Percentiles rank a stretch among this genome's conserved stretches.
Evolutionary conservation across 53 echinoderm and acorn worm species (phyloP).

Genomic region (Luidia sarsii): DNA sequence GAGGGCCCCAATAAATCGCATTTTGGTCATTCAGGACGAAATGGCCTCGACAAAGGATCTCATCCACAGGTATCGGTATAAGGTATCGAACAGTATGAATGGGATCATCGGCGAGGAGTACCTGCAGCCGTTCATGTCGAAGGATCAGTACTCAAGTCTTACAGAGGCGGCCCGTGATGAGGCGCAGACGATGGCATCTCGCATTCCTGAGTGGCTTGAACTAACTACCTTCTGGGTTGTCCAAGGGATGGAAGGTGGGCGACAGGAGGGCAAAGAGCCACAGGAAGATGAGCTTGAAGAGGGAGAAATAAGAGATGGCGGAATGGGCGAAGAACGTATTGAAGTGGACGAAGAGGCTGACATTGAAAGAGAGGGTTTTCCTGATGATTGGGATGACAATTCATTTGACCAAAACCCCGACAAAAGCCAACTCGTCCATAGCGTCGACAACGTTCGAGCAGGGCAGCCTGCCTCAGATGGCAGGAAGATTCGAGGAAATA

Average conservation of each 20-base stretch:
- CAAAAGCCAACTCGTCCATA: slow-evolving; percentile 26
- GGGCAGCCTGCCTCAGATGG: slow-evolving; percentile 4
- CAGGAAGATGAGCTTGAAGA: not conserved
- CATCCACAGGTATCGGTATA: slow-evolving; percentile 52
- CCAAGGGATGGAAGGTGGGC: not conserved
- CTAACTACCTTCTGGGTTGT: too few species aligned
- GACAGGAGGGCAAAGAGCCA: not conserved
- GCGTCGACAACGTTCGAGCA: slow-evolving; percentile 24
- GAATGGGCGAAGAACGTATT: not conserved
- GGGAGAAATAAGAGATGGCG: too few species aligned
- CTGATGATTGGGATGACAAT: slow-evolving; percentile 65
- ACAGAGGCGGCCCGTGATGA: not conserved
- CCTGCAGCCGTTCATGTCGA: slow-evolving; percentile 62
- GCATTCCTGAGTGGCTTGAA: slow-evolving; percentile 42
- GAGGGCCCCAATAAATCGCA: slow-evolving; percentile 19
- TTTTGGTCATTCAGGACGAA: slow-evolving; percentile 30
- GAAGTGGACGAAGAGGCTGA: slow-evolving; percentile 33
- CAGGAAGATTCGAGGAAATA: not conserved
- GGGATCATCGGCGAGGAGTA: slow-evolving; percentile 67
- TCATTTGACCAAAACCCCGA: slow-evolving; percentile 16
- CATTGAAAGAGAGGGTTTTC: slow-evolving; percentile 57
- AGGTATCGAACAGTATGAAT: slow-evolving; percentile 52
- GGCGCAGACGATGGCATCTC: not conserved
- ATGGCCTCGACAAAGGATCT: slow-evolving; percentile 34
- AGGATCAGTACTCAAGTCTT: slow-evolving; percentile 61